These are phyloP conservation scores for Hydropsyche betteni DNA, from an alignment of 2,888 invertebrate species.

Conservation along the genomic window DNA sequence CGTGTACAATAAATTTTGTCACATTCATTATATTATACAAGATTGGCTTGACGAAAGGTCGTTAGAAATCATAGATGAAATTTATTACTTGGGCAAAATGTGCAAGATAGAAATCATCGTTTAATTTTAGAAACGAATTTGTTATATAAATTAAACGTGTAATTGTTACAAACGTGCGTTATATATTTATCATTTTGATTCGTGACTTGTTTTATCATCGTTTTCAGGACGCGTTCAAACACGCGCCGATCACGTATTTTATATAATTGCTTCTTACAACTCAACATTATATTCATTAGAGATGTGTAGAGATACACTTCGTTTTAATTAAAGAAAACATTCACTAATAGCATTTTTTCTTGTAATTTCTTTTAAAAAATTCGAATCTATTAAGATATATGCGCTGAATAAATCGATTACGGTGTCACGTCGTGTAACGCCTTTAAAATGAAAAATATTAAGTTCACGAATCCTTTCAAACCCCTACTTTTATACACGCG, in stretches of 20 bases:
- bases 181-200: slow-evolving; percentile 27
- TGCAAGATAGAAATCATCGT: not conserved
- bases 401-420: too few relatives aligned
- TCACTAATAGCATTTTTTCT: too few relatives aligned
- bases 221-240: not conserved
- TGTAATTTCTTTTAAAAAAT: too few relatives aligned
- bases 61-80: not conserved
- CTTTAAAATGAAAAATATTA: too few relatives aligned
- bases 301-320: too few relatives aligned
- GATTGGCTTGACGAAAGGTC: not conserved
- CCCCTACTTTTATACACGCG: too few relatives aligned
- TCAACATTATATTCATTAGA: not conserved
- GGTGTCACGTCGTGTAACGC: too few relatives aligned
- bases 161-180: slow-evolving; percentile 21
- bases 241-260: not conserved
- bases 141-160: slow-evolving; percentile 13
- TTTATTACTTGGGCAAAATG: slow-evolving; percentile 1
- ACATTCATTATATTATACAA: not conserved
- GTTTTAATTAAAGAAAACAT: too few relatives aligned
- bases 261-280: slow-evolving; percentile 29
- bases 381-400: too few relatives aligned
- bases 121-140: not conserved
- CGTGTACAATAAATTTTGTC: not conserved
- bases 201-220: slow-evolving; percentile 23
- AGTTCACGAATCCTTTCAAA: too few relatives aligned